A percentile compares a stretch with the other conserved stretches of the same genome.
Evolutionary conservation across 2,888 invertebrate species (phyloP).

Genomic region (Papilio elwesi): DNA sequence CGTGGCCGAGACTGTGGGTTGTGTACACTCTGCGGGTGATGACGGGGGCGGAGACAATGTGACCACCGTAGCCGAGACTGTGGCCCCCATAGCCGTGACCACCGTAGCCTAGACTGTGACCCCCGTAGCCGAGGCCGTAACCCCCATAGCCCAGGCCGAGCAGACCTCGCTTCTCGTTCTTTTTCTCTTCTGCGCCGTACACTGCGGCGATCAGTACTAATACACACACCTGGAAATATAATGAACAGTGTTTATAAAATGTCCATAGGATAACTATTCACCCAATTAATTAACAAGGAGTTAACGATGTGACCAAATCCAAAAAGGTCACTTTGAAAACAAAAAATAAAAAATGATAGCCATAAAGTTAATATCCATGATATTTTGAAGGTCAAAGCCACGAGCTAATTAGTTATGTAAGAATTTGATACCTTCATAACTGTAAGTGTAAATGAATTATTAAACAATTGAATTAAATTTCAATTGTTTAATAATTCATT

Average conservation of each 20-base stretch:
- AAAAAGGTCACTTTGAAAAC: no score
- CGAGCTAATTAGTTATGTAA: no score
- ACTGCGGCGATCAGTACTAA: slow-evolving; percentile 55
- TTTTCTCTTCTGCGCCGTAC: slow-evolving; percentile 60
- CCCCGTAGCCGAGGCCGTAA: slow-evolving; percentile 66
- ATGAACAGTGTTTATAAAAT: background rate
- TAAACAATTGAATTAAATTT: no score
- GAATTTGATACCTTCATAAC: no score
- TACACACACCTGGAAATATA: slow-evolving; percentile 61
- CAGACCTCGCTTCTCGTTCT: slow-evolving; percentile 76
- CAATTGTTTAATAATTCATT: no score
- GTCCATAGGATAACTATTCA: no score
- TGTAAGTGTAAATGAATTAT: no score
- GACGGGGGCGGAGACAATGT: slow-evolving; percentile 38
- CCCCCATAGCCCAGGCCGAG: slow-evolving; percentile 75
- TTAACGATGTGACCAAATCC: no score
- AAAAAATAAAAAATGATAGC: no score
- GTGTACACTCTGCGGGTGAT: slow-evolving; percentile 16
- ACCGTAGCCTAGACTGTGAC: slow-evolving; percentile 48
- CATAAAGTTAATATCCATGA: no score
- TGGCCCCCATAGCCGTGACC: slow-evolving; percentile 56
- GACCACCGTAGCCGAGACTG: slow-evolving; percentile 48
- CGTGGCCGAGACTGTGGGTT: slow-evolving; percentile 53
- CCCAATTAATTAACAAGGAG: no score
- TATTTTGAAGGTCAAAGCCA: no score